These are phyloP conservation scores for Cancer borealis DNA, from an alignment of 2,888 invertebrate genomes.

Conservation along the genomic window DNA sequence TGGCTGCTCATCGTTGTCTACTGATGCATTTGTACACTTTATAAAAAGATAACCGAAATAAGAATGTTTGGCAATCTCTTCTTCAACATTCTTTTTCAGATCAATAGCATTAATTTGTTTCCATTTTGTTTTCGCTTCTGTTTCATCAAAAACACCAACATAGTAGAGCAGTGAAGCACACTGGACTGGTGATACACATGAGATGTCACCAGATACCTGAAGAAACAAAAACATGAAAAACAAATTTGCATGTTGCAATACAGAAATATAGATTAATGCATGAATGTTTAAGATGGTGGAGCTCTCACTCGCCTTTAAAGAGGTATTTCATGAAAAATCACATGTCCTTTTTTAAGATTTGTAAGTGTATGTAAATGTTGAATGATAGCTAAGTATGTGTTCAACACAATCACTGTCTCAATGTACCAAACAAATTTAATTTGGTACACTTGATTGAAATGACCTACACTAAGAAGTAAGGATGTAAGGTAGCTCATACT, in stretches of 20 bases:
- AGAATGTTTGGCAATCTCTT: not conserved
- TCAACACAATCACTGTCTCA: not conserved
- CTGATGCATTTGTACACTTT: slow-evolving; percentile 57
- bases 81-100: slow-evolving; percentile 45
- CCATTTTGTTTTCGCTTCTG: slow-evolving; percentile 57
- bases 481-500: not conserved
- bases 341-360: not conserved
- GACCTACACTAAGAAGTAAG: not conserved
- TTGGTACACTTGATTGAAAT: not conserved
- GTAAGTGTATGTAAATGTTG: not conserved
- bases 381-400: not conserved
- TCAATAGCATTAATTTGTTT: not conserved
- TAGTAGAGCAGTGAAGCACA: slow-evolving; percentile 52
- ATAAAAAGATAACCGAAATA: slow-evolving; percentile 65
- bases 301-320: not conserved
- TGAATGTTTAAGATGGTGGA: not conserved
- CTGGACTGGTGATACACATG: slow-evolving; percentile 52
- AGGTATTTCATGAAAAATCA: not conserved
- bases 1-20: slow-evolving; percentile 61
- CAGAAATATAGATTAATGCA: not conserved
- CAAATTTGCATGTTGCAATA: not conserved
- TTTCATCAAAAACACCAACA: slow-evolving; percentile 63
- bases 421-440: not conserved
- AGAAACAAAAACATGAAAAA: not conserved
- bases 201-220: slow-evolving; percentile 53